Conservation (phyloP, 2,113 vertebrate species). For the Smithornis capensis region DNA sequence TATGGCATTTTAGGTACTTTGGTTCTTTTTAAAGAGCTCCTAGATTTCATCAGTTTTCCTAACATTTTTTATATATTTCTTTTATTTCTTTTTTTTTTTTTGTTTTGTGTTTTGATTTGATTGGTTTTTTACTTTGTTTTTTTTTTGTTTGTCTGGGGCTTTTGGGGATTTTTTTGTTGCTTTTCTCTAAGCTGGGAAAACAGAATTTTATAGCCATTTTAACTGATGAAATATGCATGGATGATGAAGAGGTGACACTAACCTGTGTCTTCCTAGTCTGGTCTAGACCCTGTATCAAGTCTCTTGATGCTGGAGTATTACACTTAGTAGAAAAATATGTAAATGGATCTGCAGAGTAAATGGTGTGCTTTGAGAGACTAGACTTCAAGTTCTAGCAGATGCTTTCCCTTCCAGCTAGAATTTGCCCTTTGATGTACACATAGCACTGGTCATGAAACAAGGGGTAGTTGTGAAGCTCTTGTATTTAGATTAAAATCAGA, state of each 20-base stretch:
- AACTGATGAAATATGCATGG: neutral
- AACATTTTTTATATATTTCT: neutral
- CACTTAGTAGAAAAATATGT: neutral
- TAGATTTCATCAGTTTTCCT: neutral
- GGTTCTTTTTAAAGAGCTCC: neutral
- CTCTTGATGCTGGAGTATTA: neutral
- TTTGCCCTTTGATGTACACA: neutral
- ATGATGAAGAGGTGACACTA: neutral
- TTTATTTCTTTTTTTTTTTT: neutral
- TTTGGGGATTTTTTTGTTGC: too few species aligned
- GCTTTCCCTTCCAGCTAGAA: neutral
- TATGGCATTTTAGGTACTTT: neutral
- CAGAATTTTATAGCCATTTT: neutral
- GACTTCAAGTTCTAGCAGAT: neutral
- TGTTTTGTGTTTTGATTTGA: neutral
- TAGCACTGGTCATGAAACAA: neutral
- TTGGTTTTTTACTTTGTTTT: too few species aligned
- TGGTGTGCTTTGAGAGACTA: neutral
- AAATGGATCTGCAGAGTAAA: neutral
- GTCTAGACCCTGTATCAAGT: too few species aligned
- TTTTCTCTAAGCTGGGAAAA: neutral
- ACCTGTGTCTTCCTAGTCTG: neutral
- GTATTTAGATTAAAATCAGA: neutral
- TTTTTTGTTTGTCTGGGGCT: too few species aligned
- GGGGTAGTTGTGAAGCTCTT: neutral